Evolutionary conservation across 2,113 vertebrate genomes (phyloP), one percentile per base, ranked within the genome.

Genomic region (Datnioides undecimradiatus): DNA sequence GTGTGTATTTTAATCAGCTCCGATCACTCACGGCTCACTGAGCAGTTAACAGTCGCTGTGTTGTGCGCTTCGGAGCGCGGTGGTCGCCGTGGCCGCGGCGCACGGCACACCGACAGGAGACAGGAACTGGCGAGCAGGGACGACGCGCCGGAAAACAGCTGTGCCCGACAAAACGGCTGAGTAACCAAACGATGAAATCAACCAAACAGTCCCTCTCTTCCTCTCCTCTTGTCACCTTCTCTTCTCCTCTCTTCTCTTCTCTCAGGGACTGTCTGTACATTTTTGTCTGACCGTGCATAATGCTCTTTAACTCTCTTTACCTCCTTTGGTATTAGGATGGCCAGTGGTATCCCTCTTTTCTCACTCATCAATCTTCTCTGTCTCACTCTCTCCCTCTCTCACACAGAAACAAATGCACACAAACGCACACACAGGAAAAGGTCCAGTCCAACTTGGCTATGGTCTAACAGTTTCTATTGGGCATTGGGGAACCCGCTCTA

Each of bases 101-200:
- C 73, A 29, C 54, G 46, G 46, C 75, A 14, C 78, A 58, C 48
- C 34, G 46, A 67, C 76, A 40, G 63, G 70, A 80, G 80, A 82
- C 67, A n/a, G 8, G 58, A 67, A 72, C 13, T 25, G 58, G 63
- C 25, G 45, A 72, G 60, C 57, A 38, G 74, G 29, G 68, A 46
- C 70, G 52, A 67, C 43, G 66, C 66, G 55, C 70, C 58, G 77
- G 73, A 79, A 81, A 88, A 83, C 90, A 90, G 87, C 90, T 92
- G 90, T 73, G 88, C 14, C 78, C 13, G 52, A 51, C 51, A 82
- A 80, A 83, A 87, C 79, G 68, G 27, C 82, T 34, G 78, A 86
- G 67, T 70, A 73, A 82, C 84, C 74, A 74, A 72, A 70, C 27
- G 34, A 69, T 54, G 60, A 77, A 87, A 79, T 66, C 65, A 73